A percentile compares a stretch with the other conserved stretches of the same genome.
phyloP scores from a whole-genome alignment of 2,888 invertebrate species.

The Achlya flavicornis region DNA sequence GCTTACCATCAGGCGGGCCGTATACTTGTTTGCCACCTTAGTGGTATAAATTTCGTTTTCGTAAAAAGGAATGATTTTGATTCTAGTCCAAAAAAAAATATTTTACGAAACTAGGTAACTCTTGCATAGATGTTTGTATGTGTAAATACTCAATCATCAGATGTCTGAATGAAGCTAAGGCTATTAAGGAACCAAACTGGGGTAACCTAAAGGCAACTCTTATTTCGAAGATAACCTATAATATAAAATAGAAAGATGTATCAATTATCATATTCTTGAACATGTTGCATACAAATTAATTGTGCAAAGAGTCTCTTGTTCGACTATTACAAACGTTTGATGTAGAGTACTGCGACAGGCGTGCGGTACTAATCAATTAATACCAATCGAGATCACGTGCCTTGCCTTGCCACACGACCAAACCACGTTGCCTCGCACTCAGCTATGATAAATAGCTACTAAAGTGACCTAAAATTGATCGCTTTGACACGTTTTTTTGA shows the following conservation, averaged over 20 bases:
- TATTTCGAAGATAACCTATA: neutral
- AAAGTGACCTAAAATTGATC: neutral
- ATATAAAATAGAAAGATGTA: neutral
- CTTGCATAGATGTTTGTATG: too few species aligned
- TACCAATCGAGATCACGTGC: constrained; percentile 59
- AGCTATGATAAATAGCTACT: constrained; percentile 8
- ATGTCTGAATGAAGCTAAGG: neutral
- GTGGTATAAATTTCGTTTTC: too few species aligned
- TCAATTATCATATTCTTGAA: neutral
- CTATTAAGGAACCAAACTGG: neutral
- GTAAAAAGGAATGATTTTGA: too few species aligned
- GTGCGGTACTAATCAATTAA: constrained; percentile 71
- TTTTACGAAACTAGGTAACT: too few species aligned
- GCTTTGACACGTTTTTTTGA: neutral
- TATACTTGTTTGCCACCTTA: too few species aligned
- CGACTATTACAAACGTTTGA: constrained; percentile 16
- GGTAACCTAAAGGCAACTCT: neutral
- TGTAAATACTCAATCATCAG: too few species aligned
- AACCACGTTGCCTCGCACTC: constrained; percentile 37
- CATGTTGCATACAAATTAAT: neutral
- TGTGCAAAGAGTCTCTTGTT: neutral
- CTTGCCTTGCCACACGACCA: constrained; percentile 38
- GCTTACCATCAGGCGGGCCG: too few species aligned
- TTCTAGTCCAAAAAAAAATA: too few species aligned
- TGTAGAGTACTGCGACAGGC: constrained; percentile 39